Evolutionary conservation across 2,797 vertebrate species (phyloP), one percentile per base, ranked within the genome.

Genomic region (Notoglanidium macrostoma): DNA sequence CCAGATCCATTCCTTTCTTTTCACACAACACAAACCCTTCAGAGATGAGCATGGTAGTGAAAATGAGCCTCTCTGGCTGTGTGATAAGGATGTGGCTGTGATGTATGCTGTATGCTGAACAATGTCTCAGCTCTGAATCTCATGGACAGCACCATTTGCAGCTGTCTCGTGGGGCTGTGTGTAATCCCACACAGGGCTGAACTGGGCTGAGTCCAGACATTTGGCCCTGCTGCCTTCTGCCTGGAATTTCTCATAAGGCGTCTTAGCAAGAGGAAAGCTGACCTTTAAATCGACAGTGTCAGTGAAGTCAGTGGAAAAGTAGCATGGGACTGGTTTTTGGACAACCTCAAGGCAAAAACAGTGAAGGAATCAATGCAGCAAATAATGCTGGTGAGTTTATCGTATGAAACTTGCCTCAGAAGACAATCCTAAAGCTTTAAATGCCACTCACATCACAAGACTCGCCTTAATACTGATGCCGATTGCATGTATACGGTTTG

Each of bases 101-200:
- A 14, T 49, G 23, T 10, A 32, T 17, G 73, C 29, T 74, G 23
- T 40, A 14, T 44, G 40, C 14, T 21, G 72, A 26, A 10, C 19
- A n/a, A n/a, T 49, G 54, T 73, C 63, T 59, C 65, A 57, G 5
- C 10, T 49, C 44, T 81, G 86, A 74, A 54, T 76, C 19, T 54
- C 21, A 54, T 87, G 86, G 79, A 83, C 29, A 54, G 72, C 29
- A 59, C 40, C 21, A 29, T 59, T 55, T 35, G 44, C 86, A 87
- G 80, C 70, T 87, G 86, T 83, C 80, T 83, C 49, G 0, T 76
- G 57, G 15, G 23, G 23, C 70, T 46, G 40, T 70, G 35, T 78
- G 57, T 61, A 70, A 70, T 78, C 82, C 49, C 61, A 7, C 77
- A 23, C 46, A 72, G 29, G 59, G 59, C 11, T 77, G 44, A 65